These are phyloP conservation scores for Petrolisthes cinctipes DNA, from an alignment of 2,888 invertebrate species.

Conservation along the genomic window DNA sequence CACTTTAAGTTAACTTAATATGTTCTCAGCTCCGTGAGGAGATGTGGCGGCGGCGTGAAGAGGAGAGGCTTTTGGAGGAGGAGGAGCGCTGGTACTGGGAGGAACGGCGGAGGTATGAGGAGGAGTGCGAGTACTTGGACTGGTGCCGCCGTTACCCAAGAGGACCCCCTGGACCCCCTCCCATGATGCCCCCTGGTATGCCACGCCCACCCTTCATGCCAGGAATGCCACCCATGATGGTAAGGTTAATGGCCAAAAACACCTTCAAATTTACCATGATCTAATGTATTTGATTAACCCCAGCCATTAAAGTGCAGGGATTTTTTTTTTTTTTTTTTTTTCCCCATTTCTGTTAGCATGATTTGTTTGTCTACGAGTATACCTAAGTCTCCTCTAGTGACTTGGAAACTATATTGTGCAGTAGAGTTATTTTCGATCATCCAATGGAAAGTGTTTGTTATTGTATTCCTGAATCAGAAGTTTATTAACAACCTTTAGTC, in stretches of 20 bases:
- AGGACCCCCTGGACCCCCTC: constrained; percentile 70
- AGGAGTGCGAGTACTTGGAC: constrained; percentile 80
- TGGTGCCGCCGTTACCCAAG: constrained; percentile 74
- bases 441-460: no score
- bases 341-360: no score
- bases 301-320: no score
- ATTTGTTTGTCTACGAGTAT: no score
- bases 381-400: no score
- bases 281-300: no score
- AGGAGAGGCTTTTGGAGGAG: constrained; percentile 79
- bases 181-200: constrained; percentile 74
- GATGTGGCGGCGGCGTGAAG: constrained; percentile 74
- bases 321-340: no score
- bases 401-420: no score
- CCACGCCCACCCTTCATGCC: constrained; percentile 67
- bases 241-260: constrained; percentile 5
- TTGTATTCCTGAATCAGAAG: no score
- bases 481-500: no score
- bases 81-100: constrained; percentile 91
- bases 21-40: constrained; percentile 72
- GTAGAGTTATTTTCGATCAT: no score
- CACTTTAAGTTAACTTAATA: neutral
- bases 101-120: constrained; percentile 81
- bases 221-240: constrained; percentile 70
- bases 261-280: no score